Percentiles rank a stretch among this genome's conserved stretches.
Conservation (phyloP, 2,797 vertebrate species). For the Glossophaga mutica region DNA sequence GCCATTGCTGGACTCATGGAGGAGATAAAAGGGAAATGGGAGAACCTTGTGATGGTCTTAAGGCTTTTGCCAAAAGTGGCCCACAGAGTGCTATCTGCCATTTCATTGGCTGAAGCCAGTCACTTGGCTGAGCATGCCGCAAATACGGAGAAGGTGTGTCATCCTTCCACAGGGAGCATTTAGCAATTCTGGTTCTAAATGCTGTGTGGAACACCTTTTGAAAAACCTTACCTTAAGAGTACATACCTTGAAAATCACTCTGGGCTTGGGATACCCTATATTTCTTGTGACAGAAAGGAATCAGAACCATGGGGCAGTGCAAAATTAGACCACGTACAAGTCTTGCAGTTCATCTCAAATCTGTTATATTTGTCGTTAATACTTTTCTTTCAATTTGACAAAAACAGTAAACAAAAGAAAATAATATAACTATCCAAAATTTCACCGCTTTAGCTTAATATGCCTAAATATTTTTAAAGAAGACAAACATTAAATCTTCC, state of each 20-base stretch:
- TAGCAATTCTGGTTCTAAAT: not conserved
- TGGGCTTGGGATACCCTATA: not conserved
- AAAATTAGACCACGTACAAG: not conserved
- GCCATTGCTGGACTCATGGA: not conserved
- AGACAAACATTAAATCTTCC: not conserved
- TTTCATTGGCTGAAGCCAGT: not conserved
- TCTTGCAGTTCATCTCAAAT: not conserved
- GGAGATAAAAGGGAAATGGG: not conserved
- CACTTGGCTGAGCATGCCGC: not conserved
- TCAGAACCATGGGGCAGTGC: not conserved
- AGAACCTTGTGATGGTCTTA: not conserved
- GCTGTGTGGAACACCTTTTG: not conserved
- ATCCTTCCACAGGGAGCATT: not conserved
- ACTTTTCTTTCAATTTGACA: conserved; percentile 11
- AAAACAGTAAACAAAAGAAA: not conserved
- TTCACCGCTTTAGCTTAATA: not conserved
- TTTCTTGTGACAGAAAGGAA: not conserved
- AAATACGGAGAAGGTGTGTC: not conserved
- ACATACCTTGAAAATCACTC: not conserved
- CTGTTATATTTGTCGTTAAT: not conserved
- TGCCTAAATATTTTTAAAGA: conserved; percentile 13
- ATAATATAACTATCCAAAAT: not conserved
- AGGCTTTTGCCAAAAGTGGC: not conserved
- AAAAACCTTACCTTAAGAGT: not conserved
- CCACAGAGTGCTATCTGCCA: no score